A percentile compares a stretch with the other conserved stretches of the same genome.
phyloP scores from a whole-genome alignment of 2,113 vertebrate genomes.

The Rhagologus leucostigma region DNA sequence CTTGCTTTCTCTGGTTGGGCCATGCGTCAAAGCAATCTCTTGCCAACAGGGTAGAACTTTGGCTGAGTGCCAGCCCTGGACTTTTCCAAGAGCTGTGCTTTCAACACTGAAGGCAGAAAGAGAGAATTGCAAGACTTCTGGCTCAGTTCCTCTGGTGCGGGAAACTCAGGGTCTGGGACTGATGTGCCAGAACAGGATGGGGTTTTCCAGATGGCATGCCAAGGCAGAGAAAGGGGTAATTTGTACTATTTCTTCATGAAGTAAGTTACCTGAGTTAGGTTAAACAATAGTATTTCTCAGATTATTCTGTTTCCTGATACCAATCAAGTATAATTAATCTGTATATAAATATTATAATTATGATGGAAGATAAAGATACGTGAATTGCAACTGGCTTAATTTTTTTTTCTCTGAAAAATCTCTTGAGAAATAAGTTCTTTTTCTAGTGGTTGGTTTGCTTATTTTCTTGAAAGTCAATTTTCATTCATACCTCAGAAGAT shows the following conservation, averaged over 20 bases:
- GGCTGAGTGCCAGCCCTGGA: not conserved
- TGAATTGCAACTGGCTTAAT: not conserved
- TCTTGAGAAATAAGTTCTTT: not conserved
- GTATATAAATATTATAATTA: not conserved
- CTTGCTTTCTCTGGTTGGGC: not conserved
- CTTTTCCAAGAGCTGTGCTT: not conserved
- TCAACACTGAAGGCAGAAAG: not conserved
- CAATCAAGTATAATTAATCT: slow-evolving; percentile 6
- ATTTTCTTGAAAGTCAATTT: not conserved
- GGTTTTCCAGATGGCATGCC: not conserved
- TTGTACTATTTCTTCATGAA: not conserved
- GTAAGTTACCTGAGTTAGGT: not conserved
- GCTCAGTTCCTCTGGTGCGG: not conserved
- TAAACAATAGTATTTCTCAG: not conserved
- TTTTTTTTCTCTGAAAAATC: not conserved
- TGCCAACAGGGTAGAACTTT: not conserved
- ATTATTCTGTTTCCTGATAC: not conserved
- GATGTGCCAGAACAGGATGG: not conserved
- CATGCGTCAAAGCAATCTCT: not conserved
- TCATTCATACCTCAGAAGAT: not conserved
- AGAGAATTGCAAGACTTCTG: not conserved
- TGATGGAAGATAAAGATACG: not conserved
- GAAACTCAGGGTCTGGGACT: not conserved
- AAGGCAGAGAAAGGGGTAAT: fast-evolving
- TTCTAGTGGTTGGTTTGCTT: not conserved